phyloP scores from a whole-genome alignment of 2,888 invertebrate genomes.

The Ashinkailepas kermadecensis region DNA sequence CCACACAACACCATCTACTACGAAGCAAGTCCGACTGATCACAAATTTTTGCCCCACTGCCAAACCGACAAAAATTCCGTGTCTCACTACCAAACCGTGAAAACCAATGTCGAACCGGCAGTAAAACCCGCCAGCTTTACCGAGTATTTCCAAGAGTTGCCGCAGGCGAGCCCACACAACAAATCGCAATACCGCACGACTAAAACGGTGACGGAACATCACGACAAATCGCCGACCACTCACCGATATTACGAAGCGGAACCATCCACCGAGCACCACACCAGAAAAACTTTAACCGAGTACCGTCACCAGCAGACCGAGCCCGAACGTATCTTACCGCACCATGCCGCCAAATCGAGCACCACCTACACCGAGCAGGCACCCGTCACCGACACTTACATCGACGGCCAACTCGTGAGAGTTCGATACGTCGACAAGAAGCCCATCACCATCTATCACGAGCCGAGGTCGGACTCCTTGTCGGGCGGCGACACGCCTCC shows the following conservation, averaged over 20 bases:
- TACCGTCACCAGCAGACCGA: background rate
- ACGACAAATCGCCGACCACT: background rate
- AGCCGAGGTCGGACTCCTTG: background rate
- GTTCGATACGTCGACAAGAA: background rate
- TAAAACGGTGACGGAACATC: background rate
- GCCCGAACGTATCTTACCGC: background rate
- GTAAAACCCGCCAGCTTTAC: background rate
- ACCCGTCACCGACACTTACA: background rate
- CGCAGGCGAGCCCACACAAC: background rate
- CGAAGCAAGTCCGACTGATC: background rate
- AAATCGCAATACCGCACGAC: background rate
- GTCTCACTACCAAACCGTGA: background rate
- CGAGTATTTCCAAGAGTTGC: background rate
- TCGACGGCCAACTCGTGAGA: background rate
- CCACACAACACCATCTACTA: background rate
- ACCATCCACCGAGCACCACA: background rate
- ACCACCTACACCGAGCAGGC: background rate
- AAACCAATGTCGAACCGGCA: background rate
- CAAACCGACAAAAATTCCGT: background rate
- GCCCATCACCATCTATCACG: constrained; percentile 9
- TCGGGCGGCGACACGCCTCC: background rate
- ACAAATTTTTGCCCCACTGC: too few relatives aligned
- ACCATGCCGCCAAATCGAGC: background rate
- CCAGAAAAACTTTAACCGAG: background rate
- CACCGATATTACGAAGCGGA: background rate